phyloP scores from a whole-genome alignment of 2,113 vertebrate species.

The Triplophysa dalaica region DNA sequence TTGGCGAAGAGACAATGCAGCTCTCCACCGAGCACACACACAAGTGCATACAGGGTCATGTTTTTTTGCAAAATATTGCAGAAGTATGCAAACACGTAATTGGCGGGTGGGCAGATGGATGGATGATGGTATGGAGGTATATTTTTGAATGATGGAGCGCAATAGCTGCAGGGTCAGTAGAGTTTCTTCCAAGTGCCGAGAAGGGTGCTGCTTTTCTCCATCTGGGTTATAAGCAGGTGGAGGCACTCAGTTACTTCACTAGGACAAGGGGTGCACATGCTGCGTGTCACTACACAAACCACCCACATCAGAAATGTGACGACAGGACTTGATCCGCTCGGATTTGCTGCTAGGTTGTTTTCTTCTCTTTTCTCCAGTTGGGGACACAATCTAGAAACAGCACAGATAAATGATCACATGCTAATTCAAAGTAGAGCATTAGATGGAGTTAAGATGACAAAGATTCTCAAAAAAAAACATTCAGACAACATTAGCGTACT shows the following conservation, averaged over 20 bases:
- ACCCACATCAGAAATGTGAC: background rate
- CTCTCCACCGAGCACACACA: background rate
- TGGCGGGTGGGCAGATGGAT: background rate
- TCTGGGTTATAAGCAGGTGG: background rate
- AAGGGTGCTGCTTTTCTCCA: background rate
- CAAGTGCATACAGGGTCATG: background rate
- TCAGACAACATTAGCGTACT: background rate
- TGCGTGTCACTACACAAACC: constrained; percentile 25
- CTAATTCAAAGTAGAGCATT: background rate
- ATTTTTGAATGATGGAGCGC: background rate
- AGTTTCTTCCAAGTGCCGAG: background rate
- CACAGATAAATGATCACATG: background rate
- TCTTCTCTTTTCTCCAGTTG: constrained; percentile 62
- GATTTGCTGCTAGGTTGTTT: constrained; percentile 51
- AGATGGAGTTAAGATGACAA: background rate
- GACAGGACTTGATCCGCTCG: background rate
- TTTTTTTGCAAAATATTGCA: background rate
- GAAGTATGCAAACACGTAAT: background rate
- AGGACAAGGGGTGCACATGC: background rate
- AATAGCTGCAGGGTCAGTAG: constrained; percentile 29
- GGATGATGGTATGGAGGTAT: background rate
- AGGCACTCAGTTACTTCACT: constrained; percentile 27
- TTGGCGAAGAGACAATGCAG: constrained; percentile 7
- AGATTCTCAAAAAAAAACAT: background rate
- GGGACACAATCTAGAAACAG: constrained; percentile 66